Evolutionary conservation across 2,888 invertebrate genomes (phyloP), one percentile per base, ranked within the genome.

Genomic region (Luperina testacea): DNA sequence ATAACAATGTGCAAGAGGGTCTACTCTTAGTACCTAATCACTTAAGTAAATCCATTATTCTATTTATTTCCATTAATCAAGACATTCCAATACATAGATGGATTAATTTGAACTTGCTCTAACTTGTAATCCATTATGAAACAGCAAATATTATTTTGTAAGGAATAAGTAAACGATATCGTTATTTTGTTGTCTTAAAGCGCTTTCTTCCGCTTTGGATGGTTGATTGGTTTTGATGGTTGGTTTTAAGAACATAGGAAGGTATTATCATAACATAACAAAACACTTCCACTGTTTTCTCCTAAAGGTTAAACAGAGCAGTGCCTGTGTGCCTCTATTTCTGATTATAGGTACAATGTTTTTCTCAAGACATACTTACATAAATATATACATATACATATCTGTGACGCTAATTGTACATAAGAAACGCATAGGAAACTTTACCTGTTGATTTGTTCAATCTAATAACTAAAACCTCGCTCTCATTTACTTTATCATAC

Each of bases 11-110:
- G 38, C 83, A 48, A 68, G 75, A 67, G 38, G 53, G 48, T 75
- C 32, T 75, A 38, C 74, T 57, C 57, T 59, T n/a, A n/a, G 57
- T 74, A 65, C 27, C 45, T 61, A 74, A 85, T 83, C 75, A 85
- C 82, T 83, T 81, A 85, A 80, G 70, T 80, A 74, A 70, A 80
- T 82, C 73, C 70, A 65, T 80, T 69, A 78, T 78, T 45, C 57
- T 69, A 78, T 81, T 77, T 79, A 71, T 70, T 81, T 84, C 71
- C 84, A 81, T 81, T 81, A 84, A 84, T 81, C 84, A 81, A 78
- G 84, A 71, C 70, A 67, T 71, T 77, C 27, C 71, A 81, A 70
- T 71, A 67, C 48, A 27, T 71, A 51, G 61, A 80, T 80, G 15
- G 74, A 80, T 84, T 85, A 45, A 65, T 80, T 84, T 61, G 20